Evolutionary conservation across 1,140 invertebrate species (phyloP), one percentile per base, ranked within the genome.

Genomic region (Psix sp.): DNA sequence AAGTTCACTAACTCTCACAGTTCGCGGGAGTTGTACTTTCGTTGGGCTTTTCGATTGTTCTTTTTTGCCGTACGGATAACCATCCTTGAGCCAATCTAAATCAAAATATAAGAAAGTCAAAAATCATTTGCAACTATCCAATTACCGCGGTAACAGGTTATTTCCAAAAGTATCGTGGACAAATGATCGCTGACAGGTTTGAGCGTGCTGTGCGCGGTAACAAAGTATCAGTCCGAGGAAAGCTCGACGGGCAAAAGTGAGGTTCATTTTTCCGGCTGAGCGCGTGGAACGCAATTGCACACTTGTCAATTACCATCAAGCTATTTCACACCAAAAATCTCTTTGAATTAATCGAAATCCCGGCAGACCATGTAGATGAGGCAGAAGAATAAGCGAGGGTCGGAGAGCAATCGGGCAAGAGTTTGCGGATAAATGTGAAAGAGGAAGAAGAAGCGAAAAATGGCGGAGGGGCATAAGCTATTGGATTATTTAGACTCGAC

Each of bases 311-410:
- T 72, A 76, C 56, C 63, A 54, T 52, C 62, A 60, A 60, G 62
- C 63, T 72, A 72, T 68, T 76, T 76, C 67, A 68, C 67, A 59
- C 49, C 42, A 29, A 67, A 68, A 67, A 76, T 68, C 51, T 67
- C 67, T 70, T 60, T 63, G 62, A 68, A 76, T 72, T 76, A 76
- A 76, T 76, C 74, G 74, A 54, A 62, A 76, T 67, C 62, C 56
- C 73, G 10, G 43, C 42, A 13, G 54, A 45, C 35, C 52, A 66
- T 52, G 65, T 16, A 70, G 65, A 75, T 65, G 72, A 65, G 40
- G 56, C 59, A 52, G 59, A 63, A 70, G 20, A 40, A 17, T n/a
- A 11, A 36, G 21, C 14, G 46, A 43, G 9, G 16, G 1, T 13
- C 5, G 2, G 20, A 24, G 35, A 31, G 4, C 26, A 40, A 20